These are phyloP conservation scores for Falco berigora DNA, from an alignment of 2,797 vertebrate species.

Conservation along the genomic window DNA sequence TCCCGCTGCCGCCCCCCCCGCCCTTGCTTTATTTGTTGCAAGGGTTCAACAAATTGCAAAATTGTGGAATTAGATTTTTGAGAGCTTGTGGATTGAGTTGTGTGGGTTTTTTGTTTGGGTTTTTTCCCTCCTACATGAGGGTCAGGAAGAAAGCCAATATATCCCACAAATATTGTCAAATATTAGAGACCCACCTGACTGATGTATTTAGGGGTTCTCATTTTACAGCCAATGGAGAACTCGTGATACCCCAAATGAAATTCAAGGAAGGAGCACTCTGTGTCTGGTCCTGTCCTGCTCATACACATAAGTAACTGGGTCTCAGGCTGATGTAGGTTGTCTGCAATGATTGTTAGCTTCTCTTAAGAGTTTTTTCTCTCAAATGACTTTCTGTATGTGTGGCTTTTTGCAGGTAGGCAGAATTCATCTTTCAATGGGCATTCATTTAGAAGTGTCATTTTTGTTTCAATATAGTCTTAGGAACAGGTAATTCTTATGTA, in stretches of 20 bases:
- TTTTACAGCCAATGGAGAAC: neutral
- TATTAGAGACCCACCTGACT: neutral
- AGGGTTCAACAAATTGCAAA: neutral
- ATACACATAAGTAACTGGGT: neutral
- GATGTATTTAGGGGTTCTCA: neutral
- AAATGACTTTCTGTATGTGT: neutral
- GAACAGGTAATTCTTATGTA: slow-evolving; percentile 23
- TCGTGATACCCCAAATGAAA: neutral
- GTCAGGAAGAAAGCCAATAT: neutral
- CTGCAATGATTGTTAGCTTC: neutral
- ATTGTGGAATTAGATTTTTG: neutral
- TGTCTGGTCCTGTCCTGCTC: neutral
- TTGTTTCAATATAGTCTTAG: neutral
- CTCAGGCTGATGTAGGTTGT: neutral
- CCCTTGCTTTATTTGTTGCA: neutral
- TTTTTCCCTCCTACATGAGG: fast-evolving
- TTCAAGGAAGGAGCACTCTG: neutral
- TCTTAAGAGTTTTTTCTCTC: neutral
- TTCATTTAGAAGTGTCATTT: neutral
- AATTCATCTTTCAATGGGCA: neutral
- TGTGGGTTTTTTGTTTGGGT: neutral
- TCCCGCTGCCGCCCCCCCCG: neutral
- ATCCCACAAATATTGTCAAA: neutral
- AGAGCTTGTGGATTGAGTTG: neutral
- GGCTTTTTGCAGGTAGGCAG: neutral